Evolutionary conservation across 2,888 invertebrate genomes (phyloP).

Genomic region (Scrobipalpa costella): DNA sequence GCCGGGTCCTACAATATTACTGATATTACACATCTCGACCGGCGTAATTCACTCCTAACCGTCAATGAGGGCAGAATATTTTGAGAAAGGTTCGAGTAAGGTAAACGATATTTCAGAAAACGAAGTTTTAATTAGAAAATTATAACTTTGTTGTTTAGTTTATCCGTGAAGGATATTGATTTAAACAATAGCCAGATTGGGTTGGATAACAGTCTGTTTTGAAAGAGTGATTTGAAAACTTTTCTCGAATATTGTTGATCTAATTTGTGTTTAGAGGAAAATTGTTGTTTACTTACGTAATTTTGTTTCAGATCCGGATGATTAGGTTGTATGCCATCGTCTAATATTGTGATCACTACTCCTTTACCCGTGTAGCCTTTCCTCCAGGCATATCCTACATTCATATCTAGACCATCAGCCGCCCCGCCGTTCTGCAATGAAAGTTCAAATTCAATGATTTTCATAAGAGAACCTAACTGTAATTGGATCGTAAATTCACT

Average conservation of each 20-base stretch:
- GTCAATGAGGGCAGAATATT: slow-evolving; percentile 14
- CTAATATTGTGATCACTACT: slow-evolving; percentile 97
- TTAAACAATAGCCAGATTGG: slow-evolving; percentile 4
- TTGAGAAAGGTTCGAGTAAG: slow-evolving; percentile 10
- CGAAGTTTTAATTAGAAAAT: slow-evolving; percentile 27
- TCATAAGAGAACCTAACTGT: not conserved
- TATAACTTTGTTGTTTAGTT: slow-evolving; percentile 24
- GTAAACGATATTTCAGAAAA: slow-evolving; percentile 18
- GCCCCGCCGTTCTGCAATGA: slow-evolving; percentile 92
- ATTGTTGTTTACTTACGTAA: slow-evolving; percentile 84
- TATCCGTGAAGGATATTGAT: slow-evolving; percentile 4
- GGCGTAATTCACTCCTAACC: slow-evolving; percentile 22
- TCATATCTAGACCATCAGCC: slow-evolving; percentile 97
- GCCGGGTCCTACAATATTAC: slow-evolving; percentile 87
- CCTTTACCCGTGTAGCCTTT: slow-evolving; percentile 98
- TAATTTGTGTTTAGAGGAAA: not conserved
- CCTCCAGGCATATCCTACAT: slow-evolving; percentile 96
- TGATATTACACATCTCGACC: slow-evolving; percentile 32
- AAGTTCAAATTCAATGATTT: slow-evolving; percentile 1
- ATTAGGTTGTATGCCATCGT: slow-evolving; percentile 98
- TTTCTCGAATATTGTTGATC: not conserved
- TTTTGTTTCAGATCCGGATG: slow-evolving; percentile 96
- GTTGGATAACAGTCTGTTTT: not conserved
- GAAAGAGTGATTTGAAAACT: not conserved
- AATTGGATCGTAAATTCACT: not conserved